phyloP scores from a whole-genome alignment of 2,797 vertebrate genomes.

The Orestias chungarensis region DNA sequence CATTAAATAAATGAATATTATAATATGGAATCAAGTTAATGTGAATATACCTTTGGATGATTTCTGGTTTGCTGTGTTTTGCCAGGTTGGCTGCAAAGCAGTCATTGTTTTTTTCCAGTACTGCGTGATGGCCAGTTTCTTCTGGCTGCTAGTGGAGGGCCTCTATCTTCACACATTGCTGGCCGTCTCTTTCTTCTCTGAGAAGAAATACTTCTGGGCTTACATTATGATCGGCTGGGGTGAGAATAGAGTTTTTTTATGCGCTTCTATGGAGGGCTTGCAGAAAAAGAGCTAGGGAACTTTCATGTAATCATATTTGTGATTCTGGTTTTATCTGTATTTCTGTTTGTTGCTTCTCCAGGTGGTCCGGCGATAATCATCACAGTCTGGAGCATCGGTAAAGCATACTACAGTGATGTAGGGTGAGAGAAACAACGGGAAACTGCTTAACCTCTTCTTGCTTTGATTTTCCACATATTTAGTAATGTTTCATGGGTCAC shows the following conservation, averaged over 20 bases:
- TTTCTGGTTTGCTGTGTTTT: slow-evolving; percentile 37
- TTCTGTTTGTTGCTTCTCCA: slow-evolving; percentile 54
- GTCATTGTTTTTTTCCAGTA: slow-evolving; percentile 96
- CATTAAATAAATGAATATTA: too few relatives aligned
- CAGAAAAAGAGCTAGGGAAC: slow-evolving; percentile 9
- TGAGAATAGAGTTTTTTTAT: slow-evolving; percentile 65
- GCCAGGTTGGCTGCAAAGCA: slow-evolving; percentile 93
- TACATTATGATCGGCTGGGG: slow-evolving; percentile 99
- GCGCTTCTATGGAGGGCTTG: slow-evolving; percentile 1
- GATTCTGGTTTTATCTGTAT: background rate
- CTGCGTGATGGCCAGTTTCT: slow-evolving; percentile 97
- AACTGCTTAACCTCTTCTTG: background rate
- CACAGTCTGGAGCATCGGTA: slow-evolving; percentile 87
- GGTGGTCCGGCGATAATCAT: slow-evolving; percentile 90
- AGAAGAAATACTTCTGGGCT: slow-evolving; percentile 98
- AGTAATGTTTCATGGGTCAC: slow-evolving; percentile 34
- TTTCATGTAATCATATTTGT: slow-evolving; percentile 1
- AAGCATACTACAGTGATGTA: slow-evolving; percentile 83
- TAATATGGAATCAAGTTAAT: background rate
- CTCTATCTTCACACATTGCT: slow-evolving; percentile 92
- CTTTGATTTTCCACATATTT: slow-evolving; percentile 24
- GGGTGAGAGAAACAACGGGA: slow-evolving; percentile 67
- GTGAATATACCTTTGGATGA: background rate
- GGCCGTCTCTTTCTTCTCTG: slow-evolving; percentile 95
- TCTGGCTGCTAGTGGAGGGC: slow-evolving; percentile 97